Percentiles rank a stretch among this genome's conserved stretches.
Evolutionary conservation across 37 sponge, comb jelly and placozoan species (phyloP).

Genomic region (Oscarella lobularis): DNA sequence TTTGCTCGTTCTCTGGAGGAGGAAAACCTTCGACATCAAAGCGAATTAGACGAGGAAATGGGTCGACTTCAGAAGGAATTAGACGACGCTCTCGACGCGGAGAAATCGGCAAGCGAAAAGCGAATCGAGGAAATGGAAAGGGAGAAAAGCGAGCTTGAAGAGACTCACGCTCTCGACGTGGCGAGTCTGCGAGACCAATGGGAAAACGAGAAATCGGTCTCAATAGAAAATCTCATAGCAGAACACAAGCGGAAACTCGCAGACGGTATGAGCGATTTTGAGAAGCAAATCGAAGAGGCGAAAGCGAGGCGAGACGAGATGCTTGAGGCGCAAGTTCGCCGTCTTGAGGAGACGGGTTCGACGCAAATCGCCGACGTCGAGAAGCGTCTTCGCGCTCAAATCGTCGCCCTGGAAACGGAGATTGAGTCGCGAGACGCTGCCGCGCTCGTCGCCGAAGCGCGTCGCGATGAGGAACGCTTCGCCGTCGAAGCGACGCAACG

Average conservation of each 20-base stretch:
- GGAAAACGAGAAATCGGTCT: not conserved
- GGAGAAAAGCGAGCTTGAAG: not conserved
- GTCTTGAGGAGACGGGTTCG: not conserved
- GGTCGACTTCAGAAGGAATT: not conserved
- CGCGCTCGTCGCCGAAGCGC: not conserved
- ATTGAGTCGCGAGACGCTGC: not conserved
- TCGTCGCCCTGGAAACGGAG: not conserved
- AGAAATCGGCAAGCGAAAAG: not conserved
- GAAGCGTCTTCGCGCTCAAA: not conserved
- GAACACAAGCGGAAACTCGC: not conserved
- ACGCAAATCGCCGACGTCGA: not conserved
- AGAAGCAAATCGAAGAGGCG: not conserved
- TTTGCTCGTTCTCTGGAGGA: not conserved
- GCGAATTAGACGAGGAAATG: not conserved
- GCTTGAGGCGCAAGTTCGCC: not conserved
- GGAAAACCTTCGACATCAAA: not conserved
- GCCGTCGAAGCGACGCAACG: not conserved
- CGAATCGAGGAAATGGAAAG: not conserved
- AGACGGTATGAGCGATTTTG: not conserved
- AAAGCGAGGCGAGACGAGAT: not conserved
- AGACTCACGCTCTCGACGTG: not conserved
- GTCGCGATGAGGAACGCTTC: not conserved
- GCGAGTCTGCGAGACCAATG: not conserved
- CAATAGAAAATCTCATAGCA: not conserved
- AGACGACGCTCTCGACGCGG: not conserved